Percentiles rank a stretch among this genome's conserved stretches.
phyloP scores from a whole-genome alignment of 1,140 invertebrate species.

The Dendroctonus ponderosae region DNA sequence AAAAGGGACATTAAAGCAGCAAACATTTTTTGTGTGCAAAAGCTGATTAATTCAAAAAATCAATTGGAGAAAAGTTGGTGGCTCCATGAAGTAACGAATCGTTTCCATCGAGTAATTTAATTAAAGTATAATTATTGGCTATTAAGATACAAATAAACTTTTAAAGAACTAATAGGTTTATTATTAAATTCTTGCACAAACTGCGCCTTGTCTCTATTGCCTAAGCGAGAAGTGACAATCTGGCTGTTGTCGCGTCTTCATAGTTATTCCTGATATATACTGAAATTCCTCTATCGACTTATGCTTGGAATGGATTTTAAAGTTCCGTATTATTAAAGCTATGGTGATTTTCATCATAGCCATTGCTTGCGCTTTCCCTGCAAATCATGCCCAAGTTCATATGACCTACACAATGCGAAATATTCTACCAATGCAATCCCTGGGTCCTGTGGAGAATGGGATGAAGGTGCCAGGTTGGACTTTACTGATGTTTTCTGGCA shows the following conservation, averaged over 20 bases:
- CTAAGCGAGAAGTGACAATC: neutral
- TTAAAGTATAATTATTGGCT: too few relatives aligned
- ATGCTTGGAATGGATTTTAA: neutral
- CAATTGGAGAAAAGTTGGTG: too few relatives aligned
- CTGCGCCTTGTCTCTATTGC: too few relatives aligned
- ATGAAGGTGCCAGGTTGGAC: constrained; percentile 56
- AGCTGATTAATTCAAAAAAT: too few relatives aligned
- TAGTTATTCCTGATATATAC: neutral
- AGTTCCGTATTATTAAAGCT: neutral
- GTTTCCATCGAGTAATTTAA: too few relatives aligned
- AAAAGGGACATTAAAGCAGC: too few relatives aligned
- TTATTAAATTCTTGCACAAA: too few relatives aligned
- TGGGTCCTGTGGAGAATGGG: constrained; percentile 64
- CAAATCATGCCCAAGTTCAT: neutral
- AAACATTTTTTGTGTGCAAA: too few relatives aligned
- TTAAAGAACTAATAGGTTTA: too few relatives aligned
- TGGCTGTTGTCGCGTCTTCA: neutral
- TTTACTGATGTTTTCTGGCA: constrained; percentile 53
- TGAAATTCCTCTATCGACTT: neutral
- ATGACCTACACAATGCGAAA: neutral
- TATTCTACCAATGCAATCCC: constrained; percentile 60
- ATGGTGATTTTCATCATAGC: constrained; percentile 1
- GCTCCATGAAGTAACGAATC: too few relatives aligned
- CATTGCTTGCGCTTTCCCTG: neutral
- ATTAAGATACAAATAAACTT: too few relatives aligned